Percentiles rank a stretch among this genome's conserved stretches.
phyloP scores from a whole-genome alignment of 2,888 invertebrate species.

The Platycnemis pennipes region DNA sequence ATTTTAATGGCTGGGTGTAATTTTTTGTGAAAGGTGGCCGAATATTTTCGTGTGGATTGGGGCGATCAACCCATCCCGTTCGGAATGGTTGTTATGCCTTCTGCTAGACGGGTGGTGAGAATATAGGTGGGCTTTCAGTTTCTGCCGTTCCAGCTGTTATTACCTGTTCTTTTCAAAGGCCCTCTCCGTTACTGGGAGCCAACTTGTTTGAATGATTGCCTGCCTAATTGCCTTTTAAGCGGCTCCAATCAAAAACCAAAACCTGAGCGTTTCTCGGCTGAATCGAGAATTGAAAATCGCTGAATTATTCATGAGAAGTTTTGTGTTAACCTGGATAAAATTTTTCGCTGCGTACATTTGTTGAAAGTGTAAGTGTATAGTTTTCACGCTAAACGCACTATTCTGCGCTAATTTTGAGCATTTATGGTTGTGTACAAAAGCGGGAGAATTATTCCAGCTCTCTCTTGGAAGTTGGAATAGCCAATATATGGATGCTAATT shows the following conservation, averaged over 20 bases:
- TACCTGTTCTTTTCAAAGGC: neutral
- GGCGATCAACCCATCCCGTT: neutral
- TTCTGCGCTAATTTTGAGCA: no score
- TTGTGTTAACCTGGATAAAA: no score
- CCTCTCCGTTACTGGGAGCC: neutral
- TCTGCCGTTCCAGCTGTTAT: neutral
- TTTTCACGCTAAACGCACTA: no score
- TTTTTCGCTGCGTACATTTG: no score
- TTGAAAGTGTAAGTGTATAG: no score
- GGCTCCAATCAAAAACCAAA: neutral
- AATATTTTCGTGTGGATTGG: neutral
- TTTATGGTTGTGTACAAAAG: no score
- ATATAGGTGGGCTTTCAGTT: neutral
- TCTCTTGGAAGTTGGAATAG: no score
- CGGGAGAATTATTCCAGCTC: no score
- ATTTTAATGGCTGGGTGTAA: neutral
- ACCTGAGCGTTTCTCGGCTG: neutral
- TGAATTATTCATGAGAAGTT: neutral
- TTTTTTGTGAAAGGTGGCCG: neutral
- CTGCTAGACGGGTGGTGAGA: neutral
- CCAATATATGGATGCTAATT: no score
- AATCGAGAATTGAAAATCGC: neutral
- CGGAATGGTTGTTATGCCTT: neutral
- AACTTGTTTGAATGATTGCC: slow-evolving; percentile 3
- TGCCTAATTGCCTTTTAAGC: neutral